Evolutionary conservation across 1,140 invertebrate genomes (phyloP).

Genomic region (Heliconius nattereri): DNA sequence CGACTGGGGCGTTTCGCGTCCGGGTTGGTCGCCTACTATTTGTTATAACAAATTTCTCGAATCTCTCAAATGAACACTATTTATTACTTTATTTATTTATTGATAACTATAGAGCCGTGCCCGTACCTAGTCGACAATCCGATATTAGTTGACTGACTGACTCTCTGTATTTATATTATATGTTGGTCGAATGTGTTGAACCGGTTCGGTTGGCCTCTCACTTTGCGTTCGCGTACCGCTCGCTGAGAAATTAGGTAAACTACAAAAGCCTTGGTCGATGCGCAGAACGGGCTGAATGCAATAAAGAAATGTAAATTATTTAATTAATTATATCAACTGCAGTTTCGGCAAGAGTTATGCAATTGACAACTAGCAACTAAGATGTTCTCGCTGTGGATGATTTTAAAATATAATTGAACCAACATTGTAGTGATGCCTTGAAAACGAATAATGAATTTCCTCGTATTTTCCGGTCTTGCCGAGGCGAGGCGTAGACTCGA

Average conservation of each 20-base stretch:
- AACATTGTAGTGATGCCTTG: conserved; percentile 68
- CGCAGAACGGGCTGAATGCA: conserved; percentile 59
- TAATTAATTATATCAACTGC: conserved; percentile 50
- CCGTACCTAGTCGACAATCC: conserved; percentile 33
- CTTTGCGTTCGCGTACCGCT: conserved; percentile 73
- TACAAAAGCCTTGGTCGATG: conserved; percentile 70
- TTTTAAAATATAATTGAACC: conserved; percentile 36
- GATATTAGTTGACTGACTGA: conserved; percentile 52
- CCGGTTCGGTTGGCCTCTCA: conserved; percentile 79
- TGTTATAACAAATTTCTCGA: conserved; percentile 54
- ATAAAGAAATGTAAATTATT: conserved; percentile 64
- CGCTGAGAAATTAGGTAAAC: conserved; percentile 79
- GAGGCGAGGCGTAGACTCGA: conserved; percentile 61
- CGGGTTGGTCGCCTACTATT: conserved; percentile 70
- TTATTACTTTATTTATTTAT: conserved; percentile 11
- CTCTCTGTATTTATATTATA: conserved; percentile 57
- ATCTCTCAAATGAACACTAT: conserved; percentile 39
- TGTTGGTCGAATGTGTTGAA: conserved; percentile 68
- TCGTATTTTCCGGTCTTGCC: conserved; percentile 73
- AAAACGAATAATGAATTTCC: conserved; percentile 76
- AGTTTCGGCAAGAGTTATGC: conserved; percentile 50
- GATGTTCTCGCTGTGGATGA: not conserved
- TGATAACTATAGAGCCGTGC: conserved; percentile 17
- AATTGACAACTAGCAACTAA: conserved; percentile 37
- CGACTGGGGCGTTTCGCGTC: conserved; percentile 70